Conservation (phyloP, 1,140 invertebrate genomes). For the Proales similis region DNA sequence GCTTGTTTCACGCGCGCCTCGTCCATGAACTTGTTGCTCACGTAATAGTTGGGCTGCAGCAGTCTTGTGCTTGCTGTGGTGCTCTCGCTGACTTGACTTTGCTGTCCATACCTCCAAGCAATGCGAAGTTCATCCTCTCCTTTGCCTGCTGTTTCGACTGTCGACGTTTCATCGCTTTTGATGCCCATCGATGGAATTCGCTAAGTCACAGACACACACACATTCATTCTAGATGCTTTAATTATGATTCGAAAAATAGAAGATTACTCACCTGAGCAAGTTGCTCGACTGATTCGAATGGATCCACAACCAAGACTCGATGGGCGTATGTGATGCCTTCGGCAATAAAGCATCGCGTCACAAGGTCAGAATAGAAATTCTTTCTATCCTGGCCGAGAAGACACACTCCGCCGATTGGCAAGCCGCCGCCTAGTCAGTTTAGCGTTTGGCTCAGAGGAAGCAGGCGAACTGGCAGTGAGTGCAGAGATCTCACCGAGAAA, state of each 20-base stretch:
- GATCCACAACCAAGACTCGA: slow-evolving; percentile 20
- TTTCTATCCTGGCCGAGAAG: slow-evolving; percentile 16
- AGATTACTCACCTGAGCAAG: slow-evolving; percentile 24
- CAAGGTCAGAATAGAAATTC: slow-evolving; percentile 23
- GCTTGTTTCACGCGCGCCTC: slow-evolving; percentile 4
- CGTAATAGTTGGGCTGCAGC: slow-evolving; percentile 27
- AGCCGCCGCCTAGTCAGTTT: slow-evolving; percentile 1
- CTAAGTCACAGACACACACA: too few species aligned
- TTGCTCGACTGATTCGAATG: slow-evolving; percentile 8
- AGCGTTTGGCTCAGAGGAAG: too few species aligned
- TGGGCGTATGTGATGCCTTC: slow-evolving; percentile 18
- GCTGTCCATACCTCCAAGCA: slow-evolving; percentile 33
- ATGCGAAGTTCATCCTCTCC: slow-evolving; percentile 11
- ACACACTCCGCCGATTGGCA: slow-evolving; percentile 19
- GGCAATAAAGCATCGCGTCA: slow-evolving; percentile 27
- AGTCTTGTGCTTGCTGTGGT: slow-evolving; percentile 12
- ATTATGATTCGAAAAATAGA: too few species aligned
- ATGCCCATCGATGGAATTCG: too few species aligned
- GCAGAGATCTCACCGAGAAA: neutral
- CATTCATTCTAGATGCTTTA: too few species aligned
- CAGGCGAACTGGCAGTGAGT: too few species aligned
- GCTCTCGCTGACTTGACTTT: neutral
- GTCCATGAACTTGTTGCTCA: slow-evolving; percentile 26
- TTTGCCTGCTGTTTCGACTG: slow-evolving; percentile 2
- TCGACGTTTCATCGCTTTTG: too few species aligned